Percentiles rank a stretch among this genome's conserved stretches.
phyloP scores from a whole-genome alignment of 2,888 invertebrate genomes.

The Nysson spinosus region DNA sequence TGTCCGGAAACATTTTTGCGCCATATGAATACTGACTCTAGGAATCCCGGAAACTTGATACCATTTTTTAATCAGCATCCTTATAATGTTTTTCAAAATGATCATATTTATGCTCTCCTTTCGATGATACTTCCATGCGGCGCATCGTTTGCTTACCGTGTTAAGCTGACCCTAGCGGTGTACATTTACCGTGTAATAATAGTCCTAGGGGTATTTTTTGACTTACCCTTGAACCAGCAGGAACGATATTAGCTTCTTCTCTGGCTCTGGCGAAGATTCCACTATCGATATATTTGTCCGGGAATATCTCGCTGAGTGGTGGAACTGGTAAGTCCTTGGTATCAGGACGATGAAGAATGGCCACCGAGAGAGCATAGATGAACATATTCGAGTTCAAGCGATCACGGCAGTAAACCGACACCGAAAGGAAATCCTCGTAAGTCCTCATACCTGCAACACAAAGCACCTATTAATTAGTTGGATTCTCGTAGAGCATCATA shows the following conservation, averaged over 20 bases:
- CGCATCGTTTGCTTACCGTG: too few species aligned
- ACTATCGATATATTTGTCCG: conserved; percentile 89
- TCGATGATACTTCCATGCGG: too few species aligned
- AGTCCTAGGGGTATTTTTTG: not conserved
- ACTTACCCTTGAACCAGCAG: conserved; percentile 81
- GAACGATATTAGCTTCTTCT: conserved; percentile 83
- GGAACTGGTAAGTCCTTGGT: conserved; percentile 85
- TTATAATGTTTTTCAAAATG: too few species aligned
- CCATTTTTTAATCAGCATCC: too few species aligned
- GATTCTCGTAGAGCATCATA: not conserved
- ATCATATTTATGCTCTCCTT: too few species aligned
- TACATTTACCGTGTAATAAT: not conserved
- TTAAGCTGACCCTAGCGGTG: too few species aligned
- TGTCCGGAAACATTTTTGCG: too few species aligned
- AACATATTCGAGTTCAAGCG: conserved; percentile 89
- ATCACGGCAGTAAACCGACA: conserved; percentile 85
- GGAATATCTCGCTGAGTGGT: conserved; percentile 87
- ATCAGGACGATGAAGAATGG: conserved; percentile 85
- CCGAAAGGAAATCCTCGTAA: conserved; percentile 84
- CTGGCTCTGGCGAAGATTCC: conserved; percentile 84
- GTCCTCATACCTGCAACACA: conserved; percentile 83
- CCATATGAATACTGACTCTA: too few species aligned
- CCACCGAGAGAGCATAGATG: conserved; percentile 88
- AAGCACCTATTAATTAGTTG: not conserved
- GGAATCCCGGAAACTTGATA: too few species aligned